Conservation (phyloP, 2,888 invertebrate species). For the Agrochola macilenta region DNA sequence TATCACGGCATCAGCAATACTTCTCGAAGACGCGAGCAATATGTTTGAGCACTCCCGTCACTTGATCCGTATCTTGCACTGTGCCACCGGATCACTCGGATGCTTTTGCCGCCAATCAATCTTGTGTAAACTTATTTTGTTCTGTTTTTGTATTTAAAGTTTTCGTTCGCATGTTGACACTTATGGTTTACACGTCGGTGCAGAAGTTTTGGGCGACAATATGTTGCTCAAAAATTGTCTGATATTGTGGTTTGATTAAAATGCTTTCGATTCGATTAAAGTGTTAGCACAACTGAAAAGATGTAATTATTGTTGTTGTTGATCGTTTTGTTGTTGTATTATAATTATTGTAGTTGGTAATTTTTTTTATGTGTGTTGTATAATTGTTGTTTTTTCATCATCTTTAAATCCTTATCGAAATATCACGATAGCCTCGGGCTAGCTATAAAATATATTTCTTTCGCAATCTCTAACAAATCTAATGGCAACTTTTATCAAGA, state of each 20-base stretch:
- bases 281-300: background rate
- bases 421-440: conserved; percentile 32
- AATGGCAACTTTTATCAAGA: conserved; percentile 54
- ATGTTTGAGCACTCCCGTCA: conserved; percentile 38
- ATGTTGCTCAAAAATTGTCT: background rate
- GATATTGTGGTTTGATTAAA: no score
- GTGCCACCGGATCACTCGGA: conserved; percentile 49
- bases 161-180: conserved; percentile 39
- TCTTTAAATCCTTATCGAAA: conserved; percentile 3
- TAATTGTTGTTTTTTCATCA: background rate
- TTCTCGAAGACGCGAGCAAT: conserved; percentile 52
- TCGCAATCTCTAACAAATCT: conserved; percentile 47
- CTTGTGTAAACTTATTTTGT: conserved; percentile 50
- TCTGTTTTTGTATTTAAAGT: conserved; percentile 21
- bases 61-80: conserved; percentile 59
- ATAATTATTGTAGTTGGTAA: no score
- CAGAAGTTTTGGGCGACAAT: conserved; percentile 9
- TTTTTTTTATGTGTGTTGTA: no score
- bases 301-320: conserved; percentile 5
- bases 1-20: conserved; percentile 58
- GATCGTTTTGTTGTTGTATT: no score
- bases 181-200: conserved; percentile 27
- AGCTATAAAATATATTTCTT: conserved; percentile 29
- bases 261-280: no score
- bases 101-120: conserved; percentile 60